phyloP scores from a whole-genome alignment of 1,140 invertebrate genomes.

The Metopolophium dirhodum region DNA sequence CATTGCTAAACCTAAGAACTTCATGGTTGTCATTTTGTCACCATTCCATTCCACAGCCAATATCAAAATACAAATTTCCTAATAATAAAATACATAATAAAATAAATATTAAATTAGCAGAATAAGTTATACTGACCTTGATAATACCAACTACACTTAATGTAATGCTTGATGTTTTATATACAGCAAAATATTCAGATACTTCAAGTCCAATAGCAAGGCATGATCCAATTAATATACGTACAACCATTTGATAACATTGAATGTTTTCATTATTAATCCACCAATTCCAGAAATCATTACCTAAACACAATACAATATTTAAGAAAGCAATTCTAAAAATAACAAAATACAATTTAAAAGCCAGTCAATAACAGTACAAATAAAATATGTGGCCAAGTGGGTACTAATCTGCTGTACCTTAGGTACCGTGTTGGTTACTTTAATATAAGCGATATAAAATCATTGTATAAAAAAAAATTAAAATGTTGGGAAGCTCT shows the following conservation, averaged over 20 bases:
- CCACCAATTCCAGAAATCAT: slow-evolving; percentile 32
- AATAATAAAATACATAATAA: slow-evolving; percentile 61
- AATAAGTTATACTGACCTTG: slow-evolving; percentile 74
- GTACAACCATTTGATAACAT: slow-evolving; percentile 9
- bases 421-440: no score
- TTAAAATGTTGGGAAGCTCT: no score
- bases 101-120: slow-evolving; percentile 21
- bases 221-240: slow-evolving; percentile 75
- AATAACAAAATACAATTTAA: no score
- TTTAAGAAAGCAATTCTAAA: not conserved
- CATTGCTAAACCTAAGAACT: slow-evolving; percentile 83
- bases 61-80: slow-evolving; percentile 90
- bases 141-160: slow-evolving; percentile 94
- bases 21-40: slow-evolving; percentile 82
- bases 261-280: not conserved
- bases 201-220: slow-evolving; percentile 96
- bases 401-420: no score
- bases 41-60: slow-evolving; percentile 85
- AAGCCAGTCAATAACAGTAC: no score
- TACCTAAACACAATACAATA: not conserved
- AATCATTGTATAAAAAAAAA: no score
- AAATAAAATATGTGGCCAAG: no score
- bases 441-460: no score
- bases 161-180: slow-evolving; percentile 95
- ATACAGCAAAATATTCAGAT: slow-evolving; percentile 91